Evolutionary conservation across 2,113 vertebrate genomes (phyloP).

Genomic region (Pedetes capensis): DNA sequence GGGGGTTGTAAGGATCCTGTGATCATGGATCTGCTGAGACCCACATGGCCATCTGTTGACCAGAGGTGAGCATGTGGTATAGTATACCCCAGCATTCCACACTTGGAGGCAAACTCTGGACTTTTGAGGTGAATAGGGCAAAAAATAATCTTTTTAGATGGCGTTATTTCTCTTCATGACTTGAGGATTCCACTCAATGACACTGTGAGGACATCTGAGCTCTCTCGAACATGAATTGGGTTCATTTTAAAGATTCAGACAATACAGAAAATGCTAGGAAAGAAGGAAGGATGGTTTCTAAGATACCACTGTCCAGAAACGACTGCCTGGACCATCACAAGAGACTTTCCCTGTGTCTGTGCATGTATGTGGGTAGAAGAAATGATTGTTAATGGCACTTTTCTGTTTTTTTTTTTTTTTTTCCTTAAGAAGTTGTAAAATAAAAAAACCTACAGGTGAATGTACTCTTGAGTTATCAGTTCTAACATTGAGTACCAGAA

Average conservation of each 20-base stretch:
- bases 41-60: neutral
- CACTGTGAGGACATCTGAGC: neutral
- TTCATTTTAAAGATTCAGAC: fast-evolving
- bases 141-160: neutral
- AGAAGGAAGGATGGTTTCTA: neutral
- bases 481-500: too few relatives aligned
- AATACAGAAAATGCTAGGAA: neutral
- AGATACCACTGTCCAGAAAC: fast-evolving
- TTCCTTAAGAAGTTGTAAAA: neutral
- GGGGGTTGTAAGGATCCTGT: neutral
- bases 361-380: fast-evolving
- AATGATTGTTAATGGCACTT: neutral
- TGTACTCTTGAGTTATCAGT: neutral
- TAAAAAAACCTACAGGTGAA: neutral
- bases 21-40: neutral
- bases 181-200: neutral
- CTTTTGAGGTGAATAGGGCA: neutral
- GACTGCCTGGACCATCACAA: fast-evolving
- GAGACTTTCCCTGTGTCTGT: fast-evolving
- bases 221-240: neutral
- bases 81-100: neutral
- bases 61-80: neutral
- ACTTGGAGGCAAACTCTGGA: neutral
- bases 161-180: neutral
- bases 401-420: neutral